Evolutionary conservation across 1,140 invertebrate species (phyloP).

Genomic region (Dinoponera quadriceps): DNA sequence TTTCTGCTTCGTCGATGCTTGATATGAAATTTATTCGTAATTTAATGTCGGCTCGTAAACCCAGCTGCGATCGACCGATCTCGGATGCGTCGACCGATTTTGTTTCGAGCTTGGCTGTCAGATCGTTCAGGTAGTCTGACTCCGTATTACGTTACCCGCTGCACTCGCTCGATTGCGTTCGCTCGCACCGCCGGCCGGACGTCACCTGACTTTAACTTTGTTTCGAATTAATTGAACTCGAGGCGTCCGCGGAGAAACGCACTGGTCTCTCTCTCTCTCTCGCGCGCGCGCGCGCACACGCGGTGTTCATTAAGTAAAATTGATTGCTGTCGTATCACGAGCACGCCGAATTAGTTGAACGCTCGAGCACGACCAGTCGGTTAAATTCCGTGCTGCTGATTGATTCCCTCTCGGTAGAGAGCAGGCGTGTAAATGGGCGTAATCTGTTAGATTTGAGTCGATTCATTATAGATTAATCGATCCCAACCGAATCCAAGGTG

Average conservation of each 20-base stretch:
- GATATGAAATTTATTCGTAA: conserved; percentile 52
- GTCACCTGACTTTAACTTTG: conserved; percentile 76
- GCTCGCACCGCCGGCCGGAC: conserved; percentile 67
- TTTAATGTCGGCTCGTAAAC: conserved; percentile 51
- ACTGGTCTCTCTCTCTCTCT: background rate
- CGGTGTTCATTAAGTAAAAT: conserved; percentile 29
- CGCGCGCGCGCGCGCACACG: background rate
- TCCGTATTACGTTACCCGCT: conserved; percentile 76
- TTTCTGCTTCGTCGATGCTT: conserved; percentile 4
- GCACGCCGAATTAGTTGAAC: background rate
- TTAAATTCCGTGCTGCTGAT: background rate
- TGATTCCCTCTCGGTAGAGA: no score
- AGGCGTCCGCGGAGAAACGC: conserved; percentile 61
- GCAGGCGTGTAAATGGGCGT: background rate
- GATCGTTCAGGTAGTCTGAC: conserved; percentile 75
- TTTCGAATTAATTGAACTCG: conserved; percentile 73
- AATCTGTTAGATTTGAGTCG: background rate
- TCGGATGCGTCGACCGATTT: conserved; percentile 71
- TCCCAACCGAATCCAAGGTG: no score
- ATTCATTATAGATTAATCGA: no score
- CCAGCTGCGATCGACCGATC: conserved; percentile 25
- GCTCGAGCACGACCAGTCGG: background rate
- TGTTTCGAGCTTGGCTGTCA: conserved; percentile 71
- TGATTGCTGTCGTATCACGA: conserved; percentile 20
- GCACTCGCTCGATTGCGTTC: conserved; percentile 69